Base-by-base conservation (phyloP, 2,113 vertebrate genomes). In the Thunnus thynnus region DNA sequence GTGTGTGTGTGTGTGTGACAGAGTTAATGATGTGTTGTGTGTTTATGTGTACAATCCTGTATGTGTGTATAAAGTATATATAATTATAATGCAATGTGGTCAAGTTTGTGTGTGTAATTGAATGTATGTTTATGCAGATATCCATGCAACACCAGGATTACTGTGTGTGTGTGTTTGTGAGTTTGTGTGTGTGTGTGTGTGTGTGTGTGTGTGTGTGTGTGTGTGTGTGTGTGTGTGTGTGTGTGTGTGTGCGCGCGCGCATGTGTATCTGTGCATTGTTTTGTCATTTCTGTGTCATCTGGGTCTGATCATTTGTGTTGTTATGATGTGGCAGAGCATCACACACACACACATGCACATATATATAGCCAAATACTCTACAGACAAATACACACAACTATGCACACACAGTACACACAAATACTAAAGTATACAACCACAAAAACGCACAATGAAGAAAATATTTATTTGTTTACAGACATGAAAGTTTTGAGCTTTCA, bases 271-370 rank as follows among this genome's bases (percentile, higher is more conserved):
- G 27, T 30, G 27, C 27, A 30, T 30, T 91, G 56, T 58, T 18
- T 61, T 65, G 50, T 62, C 62, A 90, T 93, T 93, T 94, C 92
- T 90, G 87, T 95, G 66, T 95, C 94, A 95, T 95, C 94, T 96
- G 94, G 89, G 92, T 95, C 93, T 93, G 93, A 96, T 96, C 92
- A 95, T 78, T 76, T 89, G 85, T 92, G 93, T 88, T 94, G 93
- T 88, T 95, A 87, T 94, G 93, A 95, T 95, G 94, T 95, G 94
- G 94, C 94, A 90, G 88, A 80, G 74, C 86, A 89, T 88, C 25
- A 83, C 11, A 88, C 81, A 80, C 81, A 80, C 72, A 2, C 83
- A 86, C 75, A 79, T 78, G 86, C 83, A 72, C 74, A 57, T 61
- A 41, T 54, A 68, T 60, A 76, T 32, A 44, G 20, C 17, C 20